These are phyloP conservation scores for Brenthis hecate DNA, from an alignment of 2,888 invertebrate species.

Conservation along the genomic window DNA sequence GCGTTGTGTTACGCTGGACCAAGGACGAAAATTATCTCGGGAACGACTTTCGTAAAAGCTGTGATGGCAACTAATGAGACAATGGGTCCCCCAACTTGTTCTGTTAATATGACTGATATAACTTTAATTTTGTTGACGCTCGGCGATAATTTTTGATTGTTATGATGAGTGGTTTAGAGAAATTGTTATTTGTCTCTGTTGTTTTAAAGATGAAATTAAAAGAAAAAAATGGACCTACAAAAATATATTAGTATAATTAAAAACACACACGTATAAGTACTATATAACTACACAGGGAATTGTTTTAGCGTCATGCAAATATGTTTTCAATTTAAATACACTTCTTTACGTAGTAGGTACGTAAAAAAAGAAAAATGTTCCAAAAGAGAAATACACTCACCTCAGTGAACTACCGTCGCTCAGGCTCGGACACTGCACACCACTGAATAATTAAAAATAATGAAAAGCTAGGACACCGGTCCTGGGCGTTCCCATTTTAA, in stretches of 20 bases:
- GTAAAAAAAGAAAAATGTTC: neutral
- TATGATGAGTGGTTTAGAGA: slow-evolving; percentile 49
- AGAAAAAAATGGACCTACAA: too few species aligned
- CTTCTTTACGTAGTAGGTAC: neutral
- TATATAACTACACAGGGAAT: neutral
- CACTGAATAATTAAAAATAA: slow-evolving; percentile 80
- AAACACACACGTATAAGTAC: too few species aligned
- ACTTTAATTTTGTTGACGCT: slow-evolving; percentile 71
- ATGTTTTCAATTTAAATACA: neutral
- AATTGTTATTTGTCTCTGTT: slow-evolving; percentile 38
- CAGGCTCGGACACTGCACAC: slow-evolving; percentile 63
- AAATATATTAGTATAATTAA: too few species aligned
- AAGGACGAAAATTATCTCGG: slow-evolving; percentile 76
- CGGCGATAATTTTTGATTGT: slow-evolving; percentile 68
- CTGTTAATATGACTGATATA: slow-evolving; percentile 70
- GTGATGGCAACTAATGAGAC: slow-evolving; percentile 76
- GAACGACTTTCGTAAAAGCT: slow-evolving; percentile 77
- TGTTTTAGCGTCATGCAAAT: neutral
- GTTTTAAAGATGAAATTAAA: neutral
- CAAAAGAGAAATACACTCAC: slow-evolving; percentile 32
- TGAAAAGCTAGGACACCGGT: slow-evolving; percentile 67
- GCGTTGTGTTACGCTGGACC: slow-evolving; percentile 71
- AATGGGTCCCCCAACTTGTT: slow-evolving; percentile 70
- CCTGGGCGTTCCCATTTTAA: slow-evolving; percentile 76
- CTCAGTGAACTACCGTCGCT: slow-evolving; percentile 22